Evolutionary conservation across 1,140 invertebrate species (phyloP), one percentile per base, ranked within the genome.

Genomic region (Muscidifurax raptorellus): DNA sequence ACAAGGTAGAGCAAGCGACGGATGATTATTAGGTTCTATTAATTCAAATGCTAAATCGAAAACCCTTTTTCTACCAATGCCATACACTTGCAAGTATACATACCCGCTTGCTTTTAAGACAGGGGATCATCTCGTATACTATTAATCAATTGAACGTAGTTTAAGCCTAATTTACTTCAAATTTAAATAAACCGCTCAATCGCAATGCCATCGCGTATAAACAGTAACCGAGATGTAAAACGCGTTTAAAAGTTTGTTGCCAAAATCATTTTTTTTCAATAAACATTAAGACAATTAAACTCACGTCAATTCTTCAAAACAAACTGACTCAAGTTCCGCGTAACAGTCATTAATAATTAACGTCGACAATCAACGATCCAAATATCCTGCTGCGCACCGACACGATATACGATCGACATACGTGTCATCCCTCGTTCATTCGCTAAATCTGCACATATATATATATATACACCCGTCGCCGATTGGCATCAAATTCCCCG

Each of bases 111-210:
- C 36, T 36, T 82, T 36, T 28, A 74, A 64, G 28, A 52, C 22
- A n/a, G n/a, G 47, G 47, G 69, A 52, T 82, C 72, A 59, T 74
- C 25, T 9, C 22, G 80, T 81, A 77, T 10, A 40, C 74, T 83
- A n/a, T n/a, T 77, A 83, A 83, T 76, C 72, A 83, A 83, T 83
- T 83, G 32, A 83, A 76, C 13, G 82, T 32, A 76, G 59, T 83
- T 82, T 77, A 83, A n/a, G 82, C 10, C 66, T 83, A 83, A 83
- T 77, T 77, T 83, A 83, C 82, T 67, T 83, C 1, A 77, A 83
- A 77, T 77, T 77, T 76, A 83, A 83, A 83, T 77, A 76, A 83
- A 69, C 59, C 15, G 25, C 13, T 83, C 67, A 77, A 83, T 77
- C 69, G 27, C 52, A 69, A 77, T 77, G 32, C 36, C 47, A 27